Evolutionary conservation across 2,888 invertebrate species (phyloP).

Genomic region (Caenorhabditis sp.): DNA sequence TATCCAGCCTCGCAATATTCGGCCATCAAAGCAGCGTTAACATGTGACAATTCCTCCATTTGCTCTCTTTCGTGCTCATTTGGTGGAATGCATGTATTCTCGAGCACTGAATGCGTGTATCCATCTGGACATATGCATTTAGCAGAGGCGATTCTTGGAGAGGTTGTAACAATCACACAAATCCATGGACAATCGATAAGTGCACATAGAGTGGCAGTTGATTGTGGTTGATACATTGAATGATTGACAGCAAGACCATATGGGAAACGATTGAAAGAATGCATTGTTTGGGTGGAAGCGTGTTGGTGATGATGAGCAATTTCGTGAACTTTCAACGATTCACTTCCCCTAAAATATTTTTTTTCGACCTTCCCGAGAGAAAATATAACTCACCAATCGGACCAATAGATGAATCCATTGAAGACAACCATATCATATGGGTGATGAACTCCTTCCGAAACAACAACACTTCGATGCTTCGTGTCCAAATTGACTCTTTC

Average conservation of each 20-base stretch:
- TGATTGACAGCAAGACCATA: conserved; percentile 58
- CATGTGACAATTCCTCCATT: conserved; percentile 17
- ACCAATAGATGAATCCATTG: conserved; percentile 49
- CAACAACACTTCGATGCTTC: conserved; percentile 31
- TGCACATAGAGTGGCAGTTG: conserved; percentile 34
- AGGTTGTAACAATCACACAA: conserved; percentile 21
- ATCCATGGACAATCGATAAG: conserved; percentile 46
- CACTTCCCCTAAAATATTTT: too few species aligned
- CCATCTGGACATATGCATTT: conserved; percentile 47
- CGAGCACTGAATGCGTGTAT: conserved; percentile 25
- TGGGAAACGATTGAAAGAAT: conserved; percentile 49
- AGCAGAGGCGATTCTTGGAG: background rate
- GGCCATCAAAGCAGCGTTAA: conserved; percentile 33
- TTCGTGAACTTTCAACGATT: conserved; percentile 44
- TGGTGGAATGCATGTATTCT: conserved; percentile 27
- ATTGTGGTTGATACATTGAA: conserved; percentile 40
- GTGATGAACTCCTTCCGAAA: conserved; percentile 39
- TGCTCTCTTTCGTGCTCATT: conserved; percentile 11
- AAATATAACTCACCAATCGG: too few species aligned
- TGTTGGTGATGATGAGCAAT: conserved; percentile 44
- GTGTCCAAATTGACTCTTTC: conserved; percentile 52
- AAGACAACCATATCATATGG: conserved; percentile 22
- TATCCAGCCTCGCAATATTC: conserved; percentile 35
- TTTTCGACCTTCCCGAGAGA: too few species aligned
- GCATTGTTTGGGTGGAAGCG: conserved; percentile 40